Evolutionary conservation across 2,113 vertebrate species (phyloP), one percentile per base, ranked within the genome.

Genomic region (Chrysochloris asiatica): DNA sequence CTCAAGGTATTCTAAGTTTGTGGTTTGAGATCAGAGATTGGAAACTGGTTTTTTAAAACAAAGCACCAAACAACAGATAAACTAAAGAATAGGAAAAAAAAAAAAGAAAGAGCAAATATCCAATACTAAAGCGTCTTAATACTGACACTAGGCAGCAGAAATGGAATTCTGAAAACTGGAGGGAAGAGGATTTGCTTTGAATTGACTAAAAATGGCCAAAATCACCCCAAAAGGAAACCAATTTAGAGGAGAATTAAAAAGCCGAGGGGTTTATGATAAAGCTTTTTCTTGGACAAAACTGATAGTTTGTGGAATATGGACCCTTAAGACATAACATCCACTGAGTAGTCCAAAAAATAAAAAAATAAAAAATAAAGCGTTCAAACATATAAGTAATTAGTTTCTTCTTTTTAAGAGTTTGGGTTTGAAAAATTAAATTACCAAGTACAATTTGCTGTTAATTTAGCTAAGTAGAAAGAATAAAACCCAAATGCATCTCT

Each of bases 221-320:
- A 47, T 56, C 0, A 4, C 43, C 65, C 86, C 79, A 95, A 71
- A 59, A 95, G n/a, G 26, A 93, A 75, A 83, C 16, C 22, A 52
- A 52, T 21, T 8, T 63, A 93, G 14, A 86, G 30, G 22, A 81
- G 92, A 96, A 86, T 77, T 91, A 54, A 43, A 86, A 45, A 84
- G 30, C 82, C 54, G 41, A n/a, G 6, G 0, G 4, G 13, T 91
- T 89, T 89, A 88, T 91, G 75, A 78, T 79, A 47, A 85, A 94
- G n/a, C 72, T 92, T 94, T 94, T 26, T 95, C 88, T 90, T 26
- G 38, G 65, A 17, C 10, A 95, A 94, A 96, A 96, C 8, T 76
- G 24, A 93, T 71, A 88, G 86, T 78, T 22, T 92, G 56, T 94
- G 83, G 94, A 95, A 95, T n/a, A n/a, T 69, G 11, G 82, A 5